phyloP scores from a whole-genome alignment of 2,113 vertebrate species.

The Platichthys flesus region DNA sequence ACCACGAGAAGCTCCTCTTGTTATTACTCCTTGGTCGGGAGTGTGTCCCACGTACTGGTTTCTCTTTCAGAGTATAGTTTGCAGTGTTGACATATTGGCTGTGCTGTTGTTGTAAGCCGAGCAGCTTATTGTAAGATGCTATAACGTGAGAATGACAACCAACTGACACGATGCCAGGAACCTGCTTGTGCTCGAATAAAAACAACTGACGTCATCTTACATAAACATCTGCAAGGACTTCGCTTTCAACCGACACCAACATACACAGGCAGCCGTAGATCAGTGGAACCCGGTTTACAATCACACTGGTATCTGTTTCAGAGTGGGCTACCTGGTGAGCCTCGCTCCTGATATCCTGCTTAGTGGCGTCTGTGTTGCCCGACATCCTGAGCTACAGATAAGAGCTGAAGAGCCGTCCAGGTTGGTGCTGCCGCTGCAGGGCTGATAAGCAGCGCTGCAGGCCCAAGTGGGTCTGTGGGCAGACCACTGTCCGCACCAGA shows the following conservation, averaged over 20 bases:
- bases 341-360: slow-evolving; percentile 52
- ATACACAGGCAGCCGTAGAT: slow-evolving; percentile 2
- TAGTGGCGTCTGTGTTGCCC: slow-evolving; percentile 46
- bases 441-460: slow-evolving; percentile 68
- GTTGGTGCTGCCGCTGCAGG: slow-evolving; percentile 28
- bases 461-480: slow-evolving; percentile 37
- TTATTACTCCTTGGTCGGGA: slow-evolving; percentile 8
- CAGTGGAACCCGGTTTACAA: slow-evolving; percentile 28
- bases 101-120: slow-evolving; percentile 20
- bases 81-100: slow-evolving; percentile 19
- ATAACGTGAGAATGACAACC: slow-evolving; percentile 1
- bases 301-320: slow-evolving; percentile 25
- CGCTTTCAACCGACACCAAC: background rate
- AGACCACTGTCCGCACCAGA: slow-evolving; percentile 63
- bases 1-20: background rate
- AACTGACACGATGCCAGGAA: slow-evolving; percentile 6
- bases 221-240: slow-evolving; percentile 4
- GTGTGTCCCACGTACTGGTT: background rate
- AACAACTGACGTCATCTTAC: slow-evolving; percentile 7
- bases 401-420: slow-evolving; percentile 60
- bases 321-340: slow-evolving; percentile 7
- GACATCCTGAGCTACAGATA: slow-evolving; percentile 63
- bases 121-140: slow-evolving; percentile 3
- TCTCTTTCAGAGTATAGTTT: background rate
- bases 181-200: background rate